A percentile compares a stretch with the other conserved stretches of the same genome.
phyloP scores from a whole-genome alignment of 1,140 invertebrate genomes.

The Eumeta japonica region DNA sequence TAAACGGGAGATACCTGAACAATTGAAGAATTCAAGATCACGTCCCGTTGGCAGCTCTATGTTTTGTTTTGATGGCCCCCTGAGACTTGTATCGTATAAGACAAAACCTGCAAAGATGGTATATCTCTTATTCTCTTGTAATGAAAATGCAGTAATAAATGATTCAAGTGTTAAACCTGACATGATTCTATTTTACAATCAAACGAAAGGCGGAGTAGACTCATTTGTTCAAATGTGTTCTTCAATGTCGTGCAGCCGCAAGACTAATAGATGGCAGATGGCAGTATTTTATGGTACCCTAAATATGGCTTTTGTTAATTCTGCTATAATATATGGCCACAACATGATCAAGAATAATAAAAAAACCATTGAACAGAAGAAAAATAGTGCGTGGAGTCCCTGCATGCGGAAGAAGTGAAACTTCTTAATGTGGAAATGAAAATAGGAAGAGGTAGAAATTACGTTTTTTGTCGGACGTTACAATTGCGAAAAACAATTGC shows the following conservation, averaged over 20 bases:
- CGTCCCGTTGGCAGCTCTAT: conserved; percentile 15
- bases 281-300: conserved; percentile 22
- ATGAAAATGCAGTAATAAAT: conserved; percentile 12
- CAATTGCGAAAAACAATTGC: too few species aligned
- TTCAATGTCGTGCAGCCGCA: conserved; percentile 12
- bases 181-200: conserved; percentile 11
- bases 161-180: conserved; percentile 5
- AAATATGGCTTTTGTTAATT: too few species aligned
- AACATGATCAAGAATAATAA: conserved; percentile 7
- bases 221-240: conserved; percentile 13
- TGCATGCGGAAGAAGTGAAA: too few species aligned
- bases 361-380: conserved; percentile 6
- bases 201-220: conserved; percentile 15
- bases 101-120: conserved; percentile 33
- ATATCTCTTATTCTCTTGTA: conserved; percentile 10
- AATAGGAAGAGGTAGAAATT: too few species aligned
- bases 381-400: too few species aligned
- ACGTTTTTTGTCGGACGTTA: too few species aligned
- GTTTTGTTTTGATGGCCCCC: conserved; percentile 25
- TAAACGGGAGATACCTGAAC: conserved; percentile 30
- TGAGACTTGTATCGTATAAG: conserved; percentile 32
- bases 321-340: conserved; percentile 13
- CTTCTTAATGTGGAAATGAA: too few species aligned
- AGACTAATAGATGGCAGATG: conserved; percentile 24
- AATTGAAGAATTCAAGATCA: conserved; percentile 15